Conservation (phyloP, 2,888 invertebrate species). For the Arenicola marina region DNA sequence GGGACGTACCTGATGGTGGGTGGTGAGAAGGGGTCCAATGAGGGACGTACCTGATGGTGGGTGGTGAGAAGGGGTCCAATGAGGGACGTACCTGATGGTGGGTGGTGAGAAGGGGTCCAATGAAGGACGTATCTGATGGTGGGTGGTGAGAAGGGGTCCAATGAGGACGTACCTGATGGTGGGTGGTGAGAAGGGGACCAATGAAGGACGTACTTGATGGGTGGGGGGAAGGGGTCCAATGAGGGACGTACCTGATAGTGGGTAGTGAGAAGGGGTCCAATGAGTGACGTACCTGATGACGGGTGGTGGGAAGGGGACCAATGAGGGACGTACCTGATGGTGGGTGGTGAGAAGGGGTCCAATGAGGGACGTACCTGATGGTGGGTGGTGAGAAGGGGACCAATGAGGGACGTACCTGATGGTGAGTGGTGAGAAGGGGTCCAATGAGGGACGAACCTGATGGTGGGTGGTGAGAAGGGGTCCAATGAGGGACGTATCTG, state of each 20-base stretch:
- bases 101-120: constrained; percentile 79
- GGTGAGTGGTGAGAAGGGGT: constrained; percentile 75
- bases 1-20: constrained; percentile 72
- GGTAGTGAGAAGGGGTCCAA: constrained; percentile 79
- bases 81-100: constrained; percentile 70
- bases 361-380: constrained; percentile 72
- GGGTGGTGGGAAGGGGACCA: constrained; percentile 77
- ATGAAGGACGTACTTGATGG: constrained; percentile 72
- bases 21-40: constrained; percentile 75
- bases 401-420: constrained; percentile 72
- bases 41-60: constrained; percentile 71
- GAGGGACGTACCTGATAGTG: constrained; percentile 70
- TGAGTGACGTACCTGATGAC: constrained; percentile 70
- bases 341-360: constrained; percentile 75
- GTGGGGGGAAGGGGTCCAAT: constrained; percentile 77
- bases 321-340: constrained; percentile 70
- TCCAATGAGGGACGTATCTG: constrained; percentile 72
- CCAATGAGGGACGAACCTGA: constrained; percentile 72
- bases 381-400: constrained; percentile 77
- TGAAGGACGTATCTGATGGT: constrained; percentile 70
- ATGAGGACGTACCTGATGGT: constrained; percentile 71
- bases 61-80: constrained; percentile 77
- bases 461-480: constrained; percentile 74
- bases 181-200: constrained; percentile 77
- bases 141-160: constrained; percentile 77